Conservation (phyloP, 2,797 vertebrate species). For the Danio tinwini region DNA sequence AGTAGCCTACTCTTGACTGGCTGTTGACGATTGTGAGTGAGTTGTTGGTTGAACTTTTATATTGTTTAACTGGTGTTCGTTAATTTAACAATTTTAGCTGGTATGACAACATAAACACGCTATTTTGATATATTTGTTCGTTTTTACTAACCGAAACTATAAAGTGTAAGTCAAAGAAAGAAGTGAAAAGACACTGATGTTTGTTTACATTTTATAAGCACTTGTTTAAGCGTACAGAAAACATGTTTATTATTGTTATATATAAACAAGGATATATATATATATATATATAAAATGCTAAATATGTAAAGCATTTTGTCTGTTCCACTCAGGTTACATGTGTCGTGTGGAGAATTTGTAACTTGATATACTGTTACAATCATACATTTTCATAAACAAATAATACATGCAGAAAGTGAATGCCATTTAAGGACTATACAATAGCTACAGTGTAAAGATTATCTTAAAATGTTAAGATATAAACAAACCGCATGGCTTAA, state of each 20-base stretch:
- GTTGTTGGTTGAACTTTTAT: neutral
- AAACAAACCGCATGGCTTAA: too few species aligned
- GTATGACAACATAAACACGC: neutral
- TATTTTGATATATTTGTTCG: neutral
- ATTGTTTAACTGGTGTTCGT: neutral
- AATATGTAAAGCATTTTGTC: neutral
- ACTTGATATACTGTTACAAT: neutral
- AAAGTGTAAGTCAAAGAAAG: neutral
- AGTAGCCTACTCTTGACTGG: neutral
- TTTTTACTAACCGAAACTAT: neutral
- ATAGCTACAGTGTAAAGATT: too few species aligned
- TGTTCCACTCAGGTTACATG: neutral
- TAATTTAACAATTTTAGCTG: neutral
- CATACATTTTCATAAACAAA: neutral
- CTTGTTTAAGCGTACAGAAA: neutral
- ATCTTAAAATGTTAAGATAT: too few species aligned
- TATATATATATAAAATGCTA: too few species aligned
- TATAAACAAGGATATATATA: too few species aligned
- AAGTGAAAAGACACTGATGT: neutral
- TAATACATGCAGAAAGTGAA: too few species aligned
- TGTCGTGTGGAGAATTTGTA: too few species aligned
- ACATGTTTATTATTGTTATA: neutral
- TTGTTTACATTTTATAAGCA: conserved; percentile 3
- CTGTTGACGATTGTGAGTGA: neutral
- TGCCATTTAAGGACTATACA: neutral